Evolutionary conservation across 2,888 invertebrate genomes (phyloP).

Genomic region (Aelia acuminata): DNA sequence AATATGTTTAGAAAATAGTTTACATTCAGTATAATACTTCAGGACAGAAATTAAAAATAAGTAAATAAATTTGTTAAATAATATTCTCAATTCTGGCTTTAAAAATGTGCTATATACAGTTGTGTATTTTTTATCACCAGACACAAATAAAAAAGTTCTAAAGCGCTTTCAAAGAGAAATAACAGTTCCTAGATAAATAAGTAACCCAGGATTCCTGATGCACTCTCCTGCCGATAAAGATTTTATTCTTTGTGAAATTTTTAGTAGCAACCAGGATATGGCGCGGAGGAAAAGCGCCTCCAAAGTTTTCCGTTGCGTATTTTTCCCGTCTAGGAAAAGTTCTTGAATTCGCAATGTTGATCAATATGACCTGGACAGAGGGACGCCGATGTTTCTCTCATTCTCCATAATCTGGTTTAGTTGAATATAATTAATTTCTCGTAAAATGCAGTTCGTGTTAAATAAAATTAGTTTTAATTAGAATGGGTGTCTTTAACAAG

Average conservation of each 20-base stretch:
- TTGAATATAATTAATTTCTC: no score
- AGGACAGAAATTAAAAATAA: no score
- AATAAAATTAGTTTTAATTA: neutral
- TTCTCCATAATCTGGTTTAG: neutral
- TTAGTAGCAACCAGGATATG: neutral
- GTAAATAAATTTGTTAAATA: no score
- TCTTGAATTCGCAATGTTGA: neutral
- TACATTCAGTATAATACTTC: no score
- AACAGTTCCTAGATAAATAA: neutral
- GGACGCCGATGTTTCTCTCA: neutral
- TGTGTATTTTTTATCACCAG: neutral
- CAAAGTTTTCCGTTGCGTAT: neutral
- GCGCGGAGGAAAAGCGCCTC: neutral
- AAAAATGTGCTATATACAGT: no score
- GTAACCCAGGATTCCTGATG: neutral
- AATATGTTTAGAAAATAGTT: no score
- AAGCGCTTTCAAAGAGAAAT: neutral
- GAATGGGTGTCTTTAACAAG: no score
- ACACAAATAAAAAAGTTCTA: neutral
- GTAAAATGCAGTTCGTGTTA: no score
- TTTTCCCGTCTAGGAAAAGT: neutral
- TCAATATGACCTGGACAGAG: neutral
- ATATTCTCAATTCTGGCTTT: no score
- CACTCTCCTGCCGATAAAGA: neutral
- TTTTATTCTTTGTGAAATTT: conserved; percentile 8